These are phyloP conservation scores for Ornithoptera priamus DNA, from an alignment of 2,888 invertebrate species.

Conservation along the genomic window DNA sequence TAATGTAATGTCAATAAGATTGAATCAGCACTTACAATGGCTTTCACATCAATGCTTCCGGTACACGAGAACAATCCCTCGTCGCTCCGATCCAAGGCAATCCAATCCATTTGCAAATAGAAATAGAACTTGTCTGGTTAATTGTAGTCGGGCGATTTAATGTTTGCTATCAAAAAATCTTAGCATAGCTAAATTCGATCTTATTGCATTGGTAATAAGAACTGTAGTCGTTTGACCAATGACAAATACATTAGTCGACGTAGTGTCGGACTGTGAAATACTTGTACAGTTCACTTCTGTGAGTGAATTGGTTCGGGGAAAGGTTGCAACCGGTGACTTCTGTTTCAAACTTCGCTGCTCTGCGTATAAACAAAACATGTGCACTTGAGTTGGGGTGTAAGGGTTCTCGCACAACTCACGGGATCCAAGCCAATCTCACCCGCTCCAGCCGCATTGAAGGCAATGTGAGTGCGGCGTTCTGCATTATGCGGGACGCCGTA, in stretches of 20 bases:
- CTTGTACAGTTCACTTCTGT: conserved; percentile 67
- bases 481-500: no score
- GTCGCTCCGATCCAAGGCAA: conserved; percentile 61
- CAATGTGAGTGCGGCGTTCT: no score
- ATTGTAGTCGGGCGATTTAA: conserved; percentile 55
- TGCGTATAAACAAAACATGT: conserved; percentile 22
- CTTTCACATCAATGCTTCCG: conserved; percentile 25
- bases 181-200: conserved; percentile 33
- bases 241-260: conserved; percentile 37
- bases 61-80: conserved; percentile 51
- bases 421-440: no score
- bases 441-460: no score
- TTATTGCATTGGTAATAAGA: conserved; percentile 25
- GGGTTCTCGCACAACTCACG: no score
- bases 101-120: conserved; percentile 75
- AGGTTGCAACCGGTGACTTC: conserved; percentile 30
- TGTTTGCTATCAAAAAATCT: conserved; percentile 12
- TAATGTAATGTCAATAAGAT: conserved; percentile 17
- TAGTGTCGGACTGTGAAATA: conserved; percentile 59
- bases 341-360: conserved; percentile 17
- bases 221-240: conserved; percentile 1
- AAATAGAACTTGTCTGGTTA: conserved; percentile 65
- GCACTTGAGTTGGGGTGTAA: not conserved
- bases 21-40: conserved; percentile 8
- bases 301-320: conserved; percentile 60